Evolutionary conservation across 2,113 vertebrate genomes (phyloP).

Genomic region (Lota lota): DNA sequence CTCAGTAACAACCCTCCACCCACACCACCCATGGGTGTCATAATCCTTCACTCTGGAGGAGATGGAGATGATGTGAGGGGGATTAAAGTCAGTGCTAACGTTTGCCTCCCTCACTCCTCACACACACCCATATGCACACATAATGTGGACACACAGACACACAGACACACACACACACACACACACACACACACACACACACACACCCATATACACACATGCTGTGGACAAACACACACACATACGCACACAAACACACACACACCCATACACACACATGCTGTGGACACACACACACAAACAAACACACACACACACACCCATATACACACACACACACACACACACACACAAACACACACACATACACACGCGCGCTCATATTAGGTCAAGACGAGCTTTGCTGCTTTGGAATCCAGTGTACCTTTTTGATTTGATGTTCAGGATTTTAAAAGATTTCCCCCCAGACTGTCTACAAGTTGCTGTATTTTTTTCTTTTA

Average conservation of each 20-base stretch:
- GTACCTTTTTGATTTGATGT: slow-evolving; percentile 46
- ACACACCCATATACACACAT: too few relatives aligned
- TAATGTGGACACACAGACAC: too few relatives aligned
- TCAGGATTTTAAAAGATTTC: slow-evolving; percentile 42
- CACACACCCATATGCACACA: slow-evolving; percentile 4
- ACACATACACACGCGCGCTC: background rate
- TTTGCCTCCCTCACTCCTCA: too few relatives aligned
- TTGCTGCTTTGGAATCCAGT: slow-evolving; percentile 46
- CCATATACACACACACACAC: background rate
- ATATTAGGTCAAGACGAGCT: slow-evolving; percentile 58
- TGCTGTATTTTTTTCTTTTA: background rate
- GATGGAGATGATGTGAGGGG: slow-evolving; percentile 2
- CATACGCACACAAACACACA: slow-evolving; percentile 4
- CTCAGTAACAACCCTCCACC: too few relatives aligned
- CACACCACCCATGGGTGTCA: background rate
- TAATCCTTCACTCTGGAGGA: slow-evolving; percentile 13
- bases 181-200: too few relatives aligned
- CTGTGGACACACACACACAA: slow-evolving; percentile 24
- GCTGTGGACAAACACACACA: too few relatives aligned
- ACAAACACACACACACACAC: too few relatives aligned
- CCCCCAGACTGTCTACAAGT: background rate
- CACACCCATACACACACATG: slow-evolving; percentile 12
- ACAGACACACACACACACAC: too few relatives aligned
- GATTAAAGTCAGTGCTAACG: background rate
- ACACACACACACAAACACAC: too few relatives aligned